Base-by-base conservation (phyloP, 2,797 vertebrate genomes). In the Macropus fuliginosus region DNA sequence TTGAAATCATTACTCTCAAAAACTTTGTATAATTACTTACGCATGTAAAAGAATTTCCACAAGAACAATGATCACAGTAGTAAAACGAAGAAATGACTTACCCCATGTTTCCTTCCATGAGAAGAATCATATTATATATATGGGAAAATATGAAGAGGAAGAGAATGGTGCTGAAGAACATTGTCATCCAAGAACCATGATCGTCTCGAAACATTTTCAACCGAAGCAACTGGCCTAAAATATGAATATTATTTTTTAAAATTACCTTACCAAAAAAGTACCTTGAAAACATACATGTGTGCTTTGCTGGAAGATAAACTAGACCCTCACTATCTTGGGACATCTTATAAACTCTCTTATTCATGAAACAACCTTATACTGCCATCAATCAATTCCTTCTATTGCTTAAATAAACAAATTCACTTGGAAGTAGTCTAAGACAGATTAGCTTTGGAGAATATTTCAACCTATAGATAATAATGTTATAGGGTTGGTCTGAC, bases 111-210 rank as follows among this genome's bases (percentile, higher is more conserved):
- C 99, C 99, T 95, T 99, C 99, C 99, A 99, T 99, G 96, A 99
- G 99, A 98, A 99, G 99, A 97, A 99, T 98, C 55, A 99, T 99
- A 98, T 99, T 99, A 98, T 99, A 99, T 98, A 99, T 99, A 97
- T 99, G 99, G 96, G 99, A 99, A 99, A 99, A 99, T 98, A 99
- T 99, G 99, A 99, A 99, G 98, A 99, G 99, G 98, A 99, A 99
- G 98, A 99, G 99, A 98, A 99, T 99, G 93, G 99, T 99, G 98
- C 99, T 99, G 99, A 99, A 99, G 99, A 99, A 99, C 99, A 99
- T 99, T 0, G 99, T 99, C 99, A 99, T 99, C 99, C 99, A 99
- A 55, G 99, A 99, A 92, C 99, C 99, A 1, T 99, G 99, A 97
- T 99, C 99, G 97, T 99, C 99, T 59, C 99, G 99, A 98, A 99